These are phyloP conservation scores for Dinomys branickii DNA, from an alignment of 2,113 vertebrate species.

Conservation along the genomic window DNA sequence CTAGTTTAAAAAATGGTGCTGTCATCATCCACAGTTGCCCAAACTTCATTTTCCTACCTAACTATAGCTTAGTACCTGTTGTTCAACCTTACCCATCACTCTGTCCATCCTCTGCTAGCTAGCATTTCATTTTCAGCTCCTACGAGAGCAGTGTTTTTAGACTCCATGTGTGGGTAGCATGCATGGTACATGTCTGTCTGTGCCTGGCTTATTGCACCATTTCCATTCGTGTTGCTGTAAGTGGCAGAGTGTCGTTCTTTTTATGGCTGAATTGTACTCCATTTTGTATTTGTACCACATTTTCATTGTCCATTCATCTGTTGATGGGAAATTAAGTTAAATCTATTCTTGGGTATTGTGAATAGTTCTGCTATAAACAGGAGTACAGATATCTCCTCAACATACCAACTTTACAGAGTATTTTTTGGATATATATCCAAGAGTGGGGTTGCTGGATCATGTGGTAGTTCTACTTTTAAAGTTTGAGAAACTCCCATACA, in stretches of 20 bases:
- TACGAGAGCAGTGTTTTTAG: neutral
- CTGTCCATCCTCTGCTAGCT: neutral
- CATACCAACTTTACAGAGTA: neutral
- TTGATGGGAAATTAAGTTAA: neutral
- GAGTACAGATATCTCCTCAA: neutral
- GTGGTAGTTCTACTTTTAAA: neutral
- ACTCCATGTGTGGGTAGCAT: neutral
- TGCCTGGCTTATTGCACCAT: neutral
- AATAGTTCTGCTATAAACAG: neutral
- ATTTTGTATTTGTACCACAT: neutral
- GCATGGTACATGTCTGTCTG: neutral
- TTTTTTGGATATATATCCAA: neutral
- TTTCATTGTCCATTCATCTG: neutral
- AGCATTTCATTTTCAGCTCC: neutral
- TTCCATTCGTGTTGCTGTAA: neutral
- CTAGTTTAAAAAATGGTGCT: neutral
- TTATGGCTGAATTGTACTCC: neutral
- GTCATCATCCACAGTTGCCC: neutral
- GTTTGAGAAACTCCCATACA: neutral
- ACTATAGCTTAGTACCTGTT: neutral
- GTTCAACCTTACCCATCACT: too few relatives aligned
- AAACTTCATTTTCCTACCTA: neutral
- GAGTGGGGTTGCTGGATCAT: neutral
- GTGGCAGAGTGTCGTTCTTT: neutral
- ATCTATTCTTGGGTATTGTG: neutral